These are phyloP conservation scores for Liolophura sinensis DNA, from an alignment of 1,140 invertebrate species.

Conservation along the genomic window DNA sequence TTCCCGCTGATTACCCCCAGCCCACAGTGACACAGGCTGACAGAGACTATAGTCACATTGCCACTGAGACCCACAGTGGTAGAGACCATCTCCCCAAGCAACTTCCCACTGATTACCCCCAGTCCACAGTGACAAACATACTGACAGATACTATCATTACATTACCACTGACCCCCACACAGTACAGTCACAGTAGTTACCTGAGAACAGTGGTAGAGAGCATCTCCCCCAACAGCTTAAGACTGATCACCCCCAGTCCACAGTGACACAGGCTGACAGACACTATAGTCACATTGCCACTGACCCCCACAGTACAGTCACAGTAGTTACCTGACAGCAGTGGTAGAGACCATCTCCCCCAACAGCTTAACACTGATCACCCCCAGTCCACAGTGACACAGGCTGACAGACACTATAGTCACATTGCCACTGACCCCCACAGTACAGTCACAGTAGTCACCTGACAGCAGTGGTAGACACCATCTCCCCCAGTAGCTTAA, in stretches of 20 bases:
- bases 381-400: slow-evolving; percentile 23
- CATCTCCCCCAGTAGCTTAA: slow-evolving; percentile 15
- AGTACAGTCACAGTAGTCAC: too few relatives aligned
- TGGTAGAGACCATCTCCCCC: slow-evolving; percentile 16
- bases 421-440: too few relatives aligned
- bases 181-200: slow-evolving; percentile 43
- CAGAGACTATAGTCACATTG: too few relatives aligned
- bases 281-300: too few relatives aligned
- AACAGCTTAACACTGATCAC: slow-evolving; percentile 13
- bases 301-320: too few relatives aligned
- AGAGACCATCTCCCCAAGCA: slow-evolving; percentile 45
- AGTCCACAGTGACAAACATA: slow-evolving; percentile 50
- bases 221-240: slow-evolving; percentile 15
- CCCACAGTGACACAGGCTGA: slow-evolving; percentile 14
- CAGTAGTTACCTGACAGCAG: slow-evolving; percentile 12
- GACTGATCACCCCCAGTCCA: slow-evolving; percentile 15
- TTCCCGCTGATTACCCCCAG: slow-evolving; percentile 15
- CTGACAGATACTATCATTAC: slow-evolving; percentile 46
- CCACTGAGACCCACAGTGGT: slow-evolving; percentile 25
- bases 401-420: too few relatives aligned
- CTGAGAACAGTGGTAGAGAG: slow-evolving; percentile 35
- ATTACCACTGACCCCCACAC: slow-evolving; percentile 48
- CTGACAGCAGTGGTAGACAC: slow-evolving; percentile 19
- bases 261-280: slow-evolving; percentile 11
- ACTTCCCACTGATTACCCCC: slow-evolving; percentile 32